Base-by-base conservation (phyloP, 2,888 invertebrate genomes). In the Branchipolynoe longqiensis region DNA sequence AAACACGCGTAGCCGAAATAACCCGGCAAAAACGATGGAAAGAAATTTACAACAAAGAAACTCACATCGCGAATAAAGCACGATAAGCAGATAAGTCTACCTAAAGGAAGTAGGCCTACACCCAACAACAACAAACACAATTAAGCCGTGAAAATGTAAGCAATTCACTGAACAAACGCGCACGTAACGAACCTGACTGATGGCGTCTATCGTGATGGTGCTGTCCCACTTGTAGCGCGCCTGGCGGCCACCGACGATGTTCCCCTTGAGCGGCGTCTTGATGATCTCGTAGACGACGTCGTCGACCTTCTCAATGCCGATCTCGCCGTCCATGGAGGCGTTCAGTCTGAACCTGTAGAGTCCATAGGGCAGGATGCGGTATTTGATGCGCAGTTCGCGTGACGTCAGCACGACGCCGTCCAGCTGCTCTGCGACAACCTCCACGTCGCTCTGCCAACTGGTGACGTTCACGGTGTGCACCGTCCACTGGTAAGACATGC, bases 301-400 rank as follows among this genome's bases (percentile, higher is more conserved):
- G 48, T 88, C 88, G 3, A 85, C 84, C 0, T 86, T 86, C 58
- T 85, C 85, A 86, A 90, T 89, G 6, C 88, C 89, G 83, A 89
- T 89, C 33, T 87, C 48, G 41, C 88, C 87, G 62, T 89, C 85
- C 90, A 90, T 90, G 40, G 89, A 89, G 4, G 87, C 89, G 83
- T 90, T 90, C 8, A 90, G 84, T 73, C 41, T 73, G 82, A 90
- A 87, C 36, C 88, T 69, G 84, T 90, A 89, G n/a, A 87, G 22
- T 0, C 90, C 90, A 86, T 89, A 89, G n/a, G 87, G 87, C 22
- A 90, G 59, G 6, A 85, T 83, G 28, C 88, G 82, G 1, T 85
- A 78, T 22, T 82, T 56, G 8, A 89, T 62, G 0, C 86, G 81
- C 25, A 89, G 84, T 28, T 85, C 86, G 59, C 88, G 85, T 0